Evolutionary conservation across 2,113 vertebrate species (phyloP).

Genomic region (Cromileptes altivelis): DNA sequence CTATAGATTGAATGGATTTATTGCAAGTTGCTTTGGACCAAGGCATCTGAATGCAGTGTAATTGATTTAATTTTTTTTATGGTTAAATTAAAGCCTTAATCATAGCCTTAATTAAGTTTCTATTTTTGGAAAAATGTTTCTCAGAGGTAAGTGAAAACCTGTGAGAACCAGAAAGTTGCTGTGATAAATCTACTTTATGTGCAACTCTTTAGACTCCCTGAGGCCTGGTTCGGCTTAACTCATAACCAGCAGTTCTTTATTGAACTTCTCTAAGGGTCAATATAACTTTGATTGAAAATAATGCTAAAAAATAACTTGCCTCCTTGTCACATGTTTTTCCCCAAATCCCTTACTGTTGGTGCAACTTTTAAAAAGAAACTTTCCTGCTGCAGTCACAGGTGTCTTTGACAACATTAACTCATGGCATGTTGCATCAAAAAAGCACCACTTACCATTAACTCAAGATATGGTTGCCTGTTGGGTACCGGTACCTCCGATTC

Average conservation of each 20-base stretch:
- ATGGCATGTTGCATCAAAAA: background rate
- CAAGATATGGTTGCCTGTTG: background rate
- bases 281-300: conserved; percentile 62
- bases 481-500: no score
- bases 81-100: conserved; percentile 46
- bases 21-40: conserved; percentile 8
- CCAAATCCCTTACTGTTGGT: background rate
- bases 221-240: conserved; percentile 43
- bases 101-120: conserved; percentile 54
- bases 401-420: background rate
- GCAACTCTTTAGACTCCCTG: conserved; percentile 35
- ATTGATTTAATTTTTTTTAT: conserved; percentile 46
- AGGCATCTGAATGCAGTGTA: conserved; percentile 28
- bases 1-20: conserved; percentile 8
- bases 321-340: conserved; percentile 14
- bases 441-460: background rate
- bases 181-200: conserved; percentile 52
- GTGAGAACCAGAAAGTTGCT: conserved; percentile 35
- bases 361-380: conserved; percentile 20
- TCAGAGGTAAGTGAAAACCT: conserved; percentile 41
- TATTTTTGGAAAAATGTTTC: conserved; percentile 60
- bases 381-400: background rate
- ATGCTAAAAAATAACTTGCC: conserved; percentile 28
- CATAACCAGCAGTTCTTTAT: conserved; percentile 55
- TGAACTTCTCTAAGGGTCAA: conserved; percentile 58